Evolutionary conservation across 2,888 invertebrate genomes (phyloP), one percentile per base, ranked within the genome.

Genomic region (Trichogramma dendrolimi): DNA sequence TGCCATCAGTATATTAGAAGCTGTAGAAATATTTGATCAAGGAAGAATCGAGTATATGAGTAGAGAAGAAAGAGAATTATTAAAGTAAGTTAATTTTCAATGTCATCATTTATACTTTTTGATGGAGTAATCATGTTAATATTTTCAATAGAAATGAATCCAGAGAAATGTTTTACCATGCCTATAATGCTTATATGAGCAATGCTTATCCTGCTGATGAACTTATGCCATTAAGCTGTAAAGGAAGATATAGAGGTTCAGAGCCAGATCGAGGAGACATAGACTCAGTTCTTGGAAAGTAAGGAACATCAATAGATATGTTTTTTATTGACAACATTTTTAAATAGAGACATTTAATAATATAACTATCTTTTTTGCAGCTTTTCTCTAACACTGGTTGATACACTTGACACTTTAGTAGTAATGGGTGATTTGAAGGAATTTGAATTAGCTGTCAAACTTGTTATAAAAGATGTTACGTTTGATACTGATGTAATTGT

Each of bases 121-220:
- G 38, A 14, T n/a, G 11, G 8, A 49, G 38, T 46, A 53, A 44
- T 40, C n/a, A 48, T 50, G 4, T 39, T 49, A 8, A 52, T 8
- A n/a, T 53, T 51, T 51, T 51, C 8, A 47, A 10, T 39, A 66
- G 65, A 27, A 56, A 59, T 55, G 92, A 96, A 81, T 87, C 95
- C 10, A 84, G 92, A 61, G 91, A 92, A 74, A 96, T 98, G 96
- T 97, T 97, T 80, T 93, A 94, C 79, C 97, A 97, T 84, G 96
- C 94, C 4, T 97, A 96, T 77, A 84, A 89, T 74, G 91, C 95
- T 2, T 97, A 97, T 73, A 96, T 97, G 95, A 81, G 92, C 72
- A 90, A 96, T 83, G 98, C 98, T 10, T 99, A 93, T 81, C 98
- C 98, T 58, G 97, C 97, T 14, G 98, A 98, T 82, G 98, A 99